Percentiles rank a stretch among this genome's conserved stretches.
Conservation (phyloP, 37 sponge, comb jelly and placozoan species). For the Beroe ovata region DNA sequence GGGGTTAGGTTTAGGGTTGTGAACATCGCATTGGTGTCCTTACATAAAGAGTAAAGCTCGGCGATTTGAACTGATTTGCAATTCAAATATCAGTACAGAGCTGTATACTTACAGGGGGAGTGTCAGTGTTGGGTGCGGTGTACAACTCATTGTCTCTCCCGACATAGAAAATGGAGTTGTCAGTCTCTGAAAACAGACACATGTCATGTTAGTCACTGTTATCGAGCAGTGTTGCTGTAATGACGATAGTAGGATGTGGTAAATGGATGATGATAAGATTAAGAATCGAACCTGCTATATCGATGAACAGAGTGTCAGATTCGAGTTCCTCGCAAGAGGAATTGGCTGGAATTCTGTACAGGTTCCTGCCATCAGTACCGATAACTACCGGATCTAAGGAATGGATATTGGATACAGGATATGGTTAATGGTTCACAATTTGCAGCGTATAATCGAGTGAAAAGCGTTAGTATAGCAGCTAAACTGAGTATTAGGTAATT, state of each 20-base stretch:
- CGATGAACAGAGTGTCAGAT: background rate
- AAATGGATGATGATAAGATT: background rate
- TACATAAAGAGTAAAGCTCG: too few relatives aligned
- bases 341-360: background rate
- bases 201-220: too few relatives aligned
- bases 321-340: background rate
- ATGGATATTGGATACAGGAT: too few relatives aligned
- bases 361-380: background rate
- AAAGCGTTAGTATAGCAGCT: too few relatives aligned
- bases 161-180: background rate
- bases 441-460: too few relatives aligned
- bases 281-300: slow-evolving; percentile 29
- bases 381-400: slow-evolving; percentile 49
- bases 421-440: too few relatives aligned
- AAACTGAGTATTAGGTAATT: too few relatives aligned
- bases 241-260: too few relatives aligned
- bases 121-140: background rate
- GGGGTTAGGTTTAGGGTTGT: too few relatives aligned
- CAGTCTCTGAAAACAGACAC: slow-evolving; percentile 45
- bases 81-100: background rate
- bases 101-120: background rate
- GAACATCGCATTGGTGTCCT: too few relatives aligned
- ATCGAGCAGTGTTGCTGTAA: too few relatives aligned
- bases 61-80: too few relatives aligned
- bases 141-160: slow-evolving; percentile 39